Evolutionary conservation across 2,888 invertebrate genomes (phyloP).

Genomic region (Agrochola circellaris): DNA sequence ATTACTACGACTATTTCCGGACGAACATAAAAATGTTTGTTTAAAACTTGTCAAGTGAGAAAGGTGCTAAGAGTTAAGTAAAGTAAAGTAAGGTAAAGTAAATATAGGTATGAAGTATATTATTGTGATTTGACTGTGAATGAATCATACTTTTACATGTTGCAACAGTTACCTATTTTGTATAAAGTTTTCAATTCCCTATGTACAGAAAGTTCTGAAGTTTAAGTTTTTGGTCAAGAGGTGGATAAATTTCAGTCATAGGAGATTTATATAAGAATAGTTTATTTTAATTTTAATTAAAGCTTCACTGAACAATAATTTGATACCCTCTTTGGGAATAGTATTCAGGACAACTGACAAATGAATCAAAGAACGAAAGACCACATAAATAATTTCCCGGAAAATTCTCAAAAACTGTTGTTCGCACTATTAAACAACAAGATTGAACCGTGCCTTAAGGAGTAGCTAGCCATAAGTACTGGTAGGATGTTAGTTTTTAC

Average conservation of each 20-base stretch:
- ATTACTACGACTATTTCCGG: slow-evolving; percentile 43
- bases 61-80: slow-evolving; percentile 43
- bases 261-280: no score
- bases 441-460: slow-evolving; percentile 58
- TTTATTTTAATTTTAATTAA: no score
- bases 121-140: not conserved
- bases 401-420: slow-evolving; percentile 11
- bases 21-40: slow-evolving; percentile 45
- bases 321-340: no score
- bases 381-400: not conserved
- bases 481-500: slow-evolving; percentile 79
- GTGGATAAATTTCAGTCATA: no score
- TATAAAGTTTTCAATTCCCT: slow-evolving; percentile 5
- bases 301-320: no score
- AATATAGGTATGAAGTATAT: not conserved
- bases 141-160: slow-evolving; percentile 10
- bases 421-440: slow-evolving; percentile 36
- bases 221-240: no score
- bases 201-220: no score
- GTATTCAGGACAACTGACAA: no score
- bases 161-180: slow-evolving; percentile 21
- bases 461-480: slow-evolving; percentile 63
- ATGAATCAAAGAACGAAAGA: no score
- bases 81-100: slow-evolving; percentile 30
- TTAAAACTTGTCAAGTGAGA: slow-evolving; percentile 38